Evolutionary conservation across 2,888 invertebrate species (phyloP), one percentile per base, ranked within the genome.

Genomic region (Sinentomon sp.): DNA sequence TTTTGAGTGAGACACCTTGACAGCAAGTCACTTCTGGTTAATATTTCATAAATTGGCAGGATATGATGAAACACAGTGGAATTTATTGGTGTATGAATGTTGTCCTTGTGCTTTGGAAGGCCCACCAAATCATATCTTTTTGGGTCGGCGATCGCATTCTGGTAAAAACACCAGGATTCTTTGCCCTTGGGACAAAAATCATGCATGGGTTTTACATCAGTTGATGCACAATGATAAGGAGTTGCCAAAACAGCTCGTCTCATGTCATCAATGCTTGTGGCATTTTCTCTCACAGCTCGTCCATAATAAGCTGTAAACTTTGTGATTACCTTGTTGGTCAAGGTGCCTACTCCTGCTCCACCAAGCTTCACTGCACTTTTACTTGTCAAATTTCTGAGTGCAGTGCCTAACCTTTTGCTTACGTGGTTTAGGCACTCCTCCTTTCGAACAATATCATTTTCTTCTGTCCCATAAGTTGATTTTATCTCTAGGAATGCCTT

Each of bases 151-250:
- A n/a, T 30, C 16, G 17, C 25, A 19, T 20, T 17, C 5, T 23
- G 36, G 28, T 37, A 44, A 14, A 38, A 37, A 33, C 43, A 44
- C 40, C 40, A 44, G 2, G 33, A 36, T 6, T 40, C 33, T 5
- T 7, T 17, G 22, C 40, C 41, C 17, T 28, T 6, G 12, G 35
- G 42, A 27, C 41, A 43, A 9, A 36, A 28, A 12, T 38, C 27
- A 27, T 46, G 43, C 29, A 42, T 36, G 5, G 43, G 44, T 14
- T 43, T 32, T 10, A 12, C 25, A 18, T 32, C 26, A 9, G 32
- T 32, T 25, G 32, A 32, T 1, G 32, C 13, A 20, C 26, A 32
- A 14, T 32, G 32, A 26, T 17, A 17, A 20, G 16, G 22, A 5
- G 30, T 17, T 3, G 28, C 17, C 17, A 28, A 19, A 5, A 26